phyloP scores from a whole-genome alignment of 2,888 invertebrate genomes.

The Agonopterix arenella region DNA sequence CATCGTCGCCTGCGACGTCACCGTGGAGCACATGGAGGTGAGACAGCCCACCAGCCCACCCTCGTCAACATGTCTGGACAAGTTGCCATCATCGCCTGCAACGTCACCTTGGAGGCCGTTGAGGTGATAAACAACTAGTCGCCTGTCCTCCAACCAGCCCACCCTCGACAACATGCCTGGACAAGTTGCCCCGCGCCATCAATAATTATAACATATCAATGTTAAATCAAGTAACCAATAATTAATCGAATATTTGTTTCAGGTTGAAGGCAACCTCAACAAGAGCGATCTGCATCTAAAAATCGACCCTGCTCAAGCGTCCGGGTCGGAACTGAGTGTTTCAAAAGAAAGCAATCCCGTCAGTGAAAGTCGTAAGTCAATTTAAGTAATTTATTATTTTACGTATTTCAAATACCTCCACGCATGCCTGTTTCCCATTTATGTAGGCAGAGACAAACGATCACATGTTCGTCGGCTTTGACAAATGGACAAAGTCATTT shows the following conservation, averaged over 20 bases:
- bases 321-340: slow-evolving; percentile 36
- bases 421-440: too few relatives aligned
- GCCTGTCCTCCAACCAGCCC: slow-evolving; percentile 47
- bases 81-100: slow-evolving; percentile 22
- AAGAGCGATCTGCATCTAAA: slow-evolving; percentile 44
- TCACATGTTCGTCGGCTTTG: too few relatives aligned
- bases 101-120: slow-evolving; percentile 48
- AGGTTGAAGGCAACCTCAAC: slow-evolving; percentile 41
- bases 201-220: too few relatives aligned
- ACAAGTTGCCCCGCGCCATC: too few relatives aligned
- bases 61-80: slow-evolving; percentile 19
- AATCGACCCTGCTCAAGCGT: slow-evolving; percentile 39
- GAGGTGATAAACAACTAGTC: slow-evolving; percentile 31
- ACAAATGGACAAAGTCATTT: too few relatives aligned
- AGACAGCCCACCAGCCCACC: slow-evolving; percentile 28
- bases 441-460: too few relatives aligned
- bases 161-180: too few relatives aligned
- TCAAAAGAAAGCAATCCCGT: slow-evolving; percentile 20
- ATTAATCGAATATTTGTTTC: neutral
- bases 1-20: slow-evolving; percentile 30
- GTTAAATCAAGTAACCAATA: too few relatives aligned
- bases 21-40: slow-evolving; percentile 56
- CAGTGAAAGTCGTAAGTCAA: slow-evolving; percentile 42
- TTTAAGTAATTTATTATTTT: neutral
- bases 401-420: too few relatives aligned